Evolutionary conservation across 2,797 vertebrate genomes (phyloP).

Genomic region (Sebastes nivosus): DNA sequence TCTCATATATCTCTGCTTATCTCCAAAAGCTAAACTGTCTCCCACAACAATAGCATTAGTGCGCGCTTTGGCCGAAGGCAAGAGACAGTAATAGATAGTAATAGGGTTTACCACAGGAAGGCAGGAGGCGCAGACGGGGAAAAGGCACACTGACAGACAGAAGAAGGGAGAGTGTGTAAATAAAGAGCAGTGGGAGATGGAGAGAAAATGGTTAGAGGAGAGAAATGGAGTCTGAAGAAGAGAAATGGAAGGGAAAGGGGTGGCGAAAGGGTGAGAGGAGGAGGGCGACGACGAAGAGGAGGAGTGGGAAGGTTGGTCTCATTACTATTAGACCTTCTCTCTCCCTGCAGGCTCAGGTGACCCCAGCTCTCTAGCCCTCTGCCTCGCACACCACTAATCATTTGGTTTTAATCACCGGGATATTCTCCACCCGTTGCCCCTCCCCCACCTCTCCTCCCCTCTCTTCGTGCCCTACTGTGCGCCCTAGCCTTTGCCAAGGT

Average conservation of each 20-base stretch:
- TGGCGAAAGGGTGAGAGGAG: slow-evolving; percentile 34
- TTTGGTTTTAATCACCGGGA: slow-evolving; percentile 80
- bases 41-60: slow-evolving; percentile 63
- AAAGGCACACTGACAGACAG: slow-evolving; percentile 37
- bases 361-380: slow-evolving; percentile 72
- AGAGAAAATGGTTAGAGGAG: slow-evolving; percentile 15
- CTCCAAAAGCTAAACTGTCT: slow-evolving; percentile 59
- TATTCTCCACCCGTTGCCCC: slow-evolving; percentile 67
- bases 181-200: slow-evolving; percentile 44
- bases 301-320: slow-evolving; percentile 77
- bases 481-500: slow-evolving; percentile 86
- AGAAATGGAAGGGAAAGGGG: slow-evolving; percentile 2
- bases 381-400: slow-evolving; percentile 77
- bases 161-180: slow-evolving; percentile 53
- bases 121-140: slow-evolving; percentile 25
- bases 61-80: slow-evolving; percentile 58
- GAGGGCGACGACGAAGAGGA: slow-evolving; percentile 44
- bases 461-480: slow-evolving; percentile 73
- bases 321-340: slow-evolving; percentile 81
- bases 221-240: slow-evolving; percentile 28
- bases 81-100: slow-evolving; percentile 65
- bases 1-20: slow-evolving; percentile 72
- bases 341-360: slow-evolving; percentile 78
- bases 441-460: slow-evolving; percentile 47
- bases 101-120: slow-evolving; percentile 57